Evolutionary conservation across 2,888 invertebrate genomes (phyloP), one percentile per base, ranked within the genome.

Genomic region (Cephus nigrinus): DNA sequence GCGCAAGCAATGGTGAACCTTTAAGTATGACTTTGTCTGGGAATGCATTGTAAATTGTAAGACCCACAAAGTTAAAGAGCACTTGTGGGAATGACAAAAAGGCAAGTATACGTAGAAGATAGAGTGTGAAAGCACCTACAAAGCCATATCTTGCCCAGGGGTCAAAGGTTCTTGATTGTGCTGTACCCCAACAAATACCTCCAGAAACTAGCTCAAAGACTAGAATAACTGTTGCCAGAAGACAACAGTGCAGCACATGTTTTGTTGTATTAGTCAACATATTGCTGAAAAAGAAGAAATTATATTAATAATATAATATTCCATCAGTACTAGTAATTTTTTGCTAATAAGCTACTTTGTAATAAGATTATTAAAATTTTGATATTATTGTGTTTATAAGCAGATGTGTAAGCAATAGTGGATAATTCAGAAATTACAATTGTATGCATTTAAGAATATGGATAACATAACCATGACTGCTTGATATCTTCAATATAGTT

Each of bases 41-140:
- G 91, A 99, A 99, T 82, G 98, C 97, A 93, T 98, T 98, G 92
- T 97, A 98, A 84, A 97, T 93, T 78, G 96, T 94, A 81, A 98
- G 92, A 73, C 98, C 98, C 83, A 96, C 93, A 92, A 97, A 97
- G 91, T 97, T 97, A 91, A 97, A 97, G 75, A 98, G 88, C 83
- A 97, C 97, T 93, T 98, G 97, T 33, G 98, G 98, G 89, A 98
- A 93, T 77, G 98, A 97, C 77, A 98, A 93, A 88, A 98, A 94
- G 76, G 97, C 96, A 75, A 98, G 93, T 80, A 96, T 94, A 85
- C 98, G 94, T 84, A 98, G 91, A 79, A 95, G 90, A 91, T 98
- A 98, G 82, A 98, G 93, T 82, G 95, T 92, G 81, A 95, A 90
- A 79, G 97, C 94, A 86, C 95, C 95, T 85, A 95, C 87, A 85